Percentiles rank a stretch among this genome's conserved stretches.
phyloP scores from a whole-genome alignment of 53 echinoderm and acorn worm species.

The Paracentrotus lividus region DNA sequence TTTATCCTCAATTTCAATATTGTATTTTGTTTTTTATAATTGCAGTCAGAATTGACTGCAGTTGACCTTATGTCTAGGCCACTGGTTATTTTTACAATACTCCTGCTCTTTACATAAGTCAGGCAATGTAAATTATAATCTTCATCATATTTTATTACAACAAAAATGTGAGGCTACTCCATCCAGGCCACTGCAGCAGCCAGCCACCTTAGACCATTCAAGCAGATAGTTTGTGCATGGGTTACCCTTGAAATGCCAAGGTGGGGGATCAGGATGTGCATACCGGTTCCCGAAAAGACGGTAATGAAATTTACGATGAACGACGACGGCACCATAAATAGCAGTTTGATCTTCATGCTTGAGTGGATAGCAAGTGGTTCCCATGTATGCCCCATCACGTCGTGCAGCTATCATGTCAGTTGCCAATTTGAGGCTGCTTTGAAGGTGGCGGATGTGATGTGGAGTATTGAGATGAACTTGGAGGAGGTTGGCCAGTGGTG shows the following conservation, averaged over 20 bases:
- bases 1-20: too few relatives aligned
- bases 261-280: neutral
- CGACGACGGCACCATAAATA: constrained; percentile 23
- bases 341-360: constrained; percentile 53
- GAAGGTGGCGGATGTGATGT: neutral
- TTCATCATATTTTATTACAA: too few relatives aligned
- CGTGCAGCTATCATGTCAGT: neutral
- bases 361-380: constrained; percentile 40
- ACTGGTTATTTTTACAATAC: too few relatives aligned
- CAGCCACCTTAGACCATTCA: neutral
- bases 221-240: neutral
- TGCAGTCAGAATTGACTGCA: too few relatives aligned
- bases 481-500: neutral
- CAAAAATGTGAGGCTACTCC: neutral
- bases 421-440: neutral
- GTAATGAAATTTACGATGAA: constrained; percentile 29
- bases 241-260: neutral
- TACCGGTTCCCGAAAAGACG: neutral
- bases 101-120: too few relatives aligned
- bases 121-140: too few relatives aligned
- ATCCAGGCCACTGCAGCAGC: neutral
- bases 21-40: too few relatives aligned
- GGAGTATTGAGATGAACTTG: neutral
- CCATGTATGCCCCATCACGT: neutral
- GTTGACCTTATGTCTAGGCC: too few relatives aligned